Evolutionary conservation across 2,888 invertebrate species (phyloP).

Genomic region (Andrena camellia): DNA sequence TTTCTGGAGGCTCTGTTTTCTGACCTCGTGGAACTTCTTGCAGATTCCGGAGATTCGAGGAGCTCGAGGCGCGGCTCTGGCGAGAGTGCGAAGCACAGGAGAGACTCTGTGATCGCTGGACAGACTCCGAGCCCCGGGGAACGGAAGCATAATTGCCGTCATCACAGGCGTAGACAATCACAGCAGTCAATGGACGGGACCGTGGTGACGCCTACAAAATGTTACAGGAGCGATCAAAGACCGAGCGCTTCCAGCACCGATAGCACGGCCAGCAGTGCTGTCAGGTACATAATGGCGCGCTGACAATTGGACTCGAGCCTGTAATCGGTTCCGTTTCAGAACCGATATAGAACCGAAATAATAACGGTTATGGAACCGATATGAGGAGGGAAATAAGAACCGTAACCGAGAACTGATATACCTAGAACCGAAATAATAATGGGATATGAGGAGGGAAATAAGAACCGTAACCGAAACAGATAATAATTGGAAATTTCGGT

Average conservation of each 20-base stretch:
- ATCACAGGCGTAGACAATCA: conserved; percentile 83
- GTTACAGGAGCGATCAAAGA: conserved; percentile 89
- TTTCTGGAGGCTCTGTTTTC: background rate
- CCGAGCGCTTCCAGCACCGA: conserved; percentile 90
- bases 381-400: too few relatives aligned
- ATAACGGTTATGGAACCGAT: too few relatives aligned
- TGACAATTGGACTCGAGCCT: conserved; percentile 1
- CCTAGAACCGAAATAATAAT: too few relatives aligned
- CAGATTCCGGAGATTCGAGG: conserved; percentile 88
- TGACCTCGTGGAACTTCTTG: background rate
- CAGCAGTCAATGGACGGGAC: conserved; percentile 81
- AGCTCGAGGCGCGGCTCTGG: conserved; percentile 88
- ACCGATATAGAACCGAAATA: too few relatives aligned
- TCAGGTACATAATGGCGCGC: conserved; percentile 73
- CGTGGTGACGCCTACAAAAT: conserved; percentile 82
- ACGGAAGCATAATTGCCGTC: conserved; percentile 81
- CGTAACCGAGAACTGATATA: too few relatives aligned
- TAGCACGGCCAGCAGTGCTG: conserved; percentile 81
- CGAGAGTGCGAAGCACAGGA: conserved; percentile 90
- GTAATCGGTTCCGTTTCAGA: too few relatives aligned
- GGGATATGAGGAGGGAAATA: too few relatives aligned
- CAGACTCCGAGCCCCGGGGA: conserved; percentile 78
- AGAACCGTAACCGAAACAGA: too few relatives aligned
- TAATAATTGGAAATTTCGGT: too few relatives aligned
- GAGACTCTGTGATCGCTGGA: conserved; percentile 87